Conservation (phyloP, 2,888 invertebrate species). For the Dolomedes plantarius region DNA sequence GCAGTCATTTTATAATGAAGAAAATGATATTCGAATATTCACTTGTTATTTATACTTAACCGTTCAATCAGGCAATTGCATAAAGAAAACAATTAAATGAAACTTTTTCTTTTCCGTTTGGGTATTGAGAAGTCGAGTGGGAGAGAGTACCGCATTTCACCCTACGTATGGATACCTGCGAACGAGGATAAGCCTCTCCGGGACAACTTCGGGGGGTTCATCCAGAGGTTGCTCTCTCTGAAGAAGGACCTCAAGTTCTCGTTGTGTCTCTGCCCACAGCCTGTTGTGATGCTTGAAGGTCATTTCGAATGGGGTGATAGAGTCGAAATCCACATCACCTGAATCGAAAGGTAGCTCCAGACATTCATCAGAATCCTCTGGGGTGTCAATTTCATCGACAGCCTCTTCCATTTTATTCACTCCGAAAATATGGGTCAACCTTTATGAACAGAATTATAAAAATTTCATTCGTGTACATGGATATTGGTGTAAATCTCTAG, state of each 20-base stretch:
- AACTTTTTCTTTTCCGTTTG: no score
- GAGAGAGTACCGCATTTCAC: no score
- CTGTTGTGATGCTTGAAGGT: constrained; percentile 29
- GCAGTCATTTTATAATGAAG: no score
- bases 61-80: no score
- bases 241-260: constrained; percentile 16
- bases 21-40: no score
- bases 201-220: background rate
- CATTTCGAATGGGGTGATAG: constrained; percentile 41
- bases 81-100: no score
- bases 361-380: background rate
- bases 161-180: background rate
- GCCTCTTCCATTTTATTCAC: background rate
- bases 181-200: background rate
- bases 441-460: no score
- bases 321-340: background rate
- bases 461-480: no score
- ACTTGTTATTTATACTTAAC: no score
- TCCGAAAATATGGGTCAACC: no score
- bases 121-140: no score
- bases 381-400: background rate
- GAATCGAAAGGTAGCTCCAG: background rate
- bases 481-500: no score
- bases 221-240: constrained; percentile 17
- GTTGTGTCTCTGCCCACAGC: constrained; percentile 18